phyloP scores from a whole-genome alignment of 2,113 vertebrate genomes.

The Python bivittatus region DNA sequence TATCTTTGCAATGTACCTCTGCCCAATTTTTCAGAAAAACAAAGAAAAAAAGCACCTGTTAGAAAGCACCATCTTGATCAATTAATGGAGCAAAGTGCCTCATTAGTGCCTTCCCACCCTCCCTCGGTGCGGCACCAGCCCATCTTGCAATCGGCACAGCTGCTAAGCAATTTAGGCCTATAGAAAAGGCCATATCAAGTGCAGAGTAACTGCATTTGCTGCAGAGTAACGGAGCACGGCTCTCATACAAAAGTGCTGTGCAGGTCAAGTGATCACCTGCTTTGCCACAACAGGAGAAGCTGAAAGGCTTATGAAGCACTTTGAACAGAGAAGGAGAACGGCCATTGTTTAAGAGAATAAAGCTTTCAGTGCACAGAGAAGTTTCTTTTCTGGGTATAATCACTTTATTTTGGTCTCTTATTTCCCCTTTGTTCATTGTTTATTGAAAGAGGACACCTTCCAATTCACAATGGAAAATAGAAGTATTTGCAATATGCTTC shows the following conservation, averaged over 20 bases:
- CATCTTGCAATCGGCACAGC: slow-evolving; percentile 6
- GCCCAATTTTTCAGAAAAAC: neutral
- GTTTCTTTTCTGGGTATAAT: slow-evolving; percentile 11
- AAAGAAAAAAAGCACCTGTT: neutral
- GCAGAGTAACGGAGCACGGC: neutral
- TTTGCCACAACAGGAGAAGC: slow-evolving; percentile 13
- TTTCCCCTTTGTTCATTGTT: neutral
- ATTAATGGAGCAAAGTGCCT: slow-evolving; percentile 27
- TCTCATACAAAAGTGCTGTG: slow-evolving; percentile 13
- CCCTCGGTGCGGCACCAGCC: neutral
- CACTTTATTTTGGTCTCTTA: neutral
- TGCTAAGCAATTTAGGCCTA: slow-evolving; percentile 16
- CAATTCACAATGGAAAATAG: neutral
- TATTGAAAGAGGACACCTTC: neutral
- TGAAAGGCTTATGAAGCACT: slow-evolving; percentile 12
- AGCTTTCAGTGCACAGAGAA: slow-evolving; percentile 11
- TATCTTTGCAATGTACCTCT: slow-evolving; percentile 1
- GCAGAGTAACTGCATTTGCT: slow-evolving; percentile 9
- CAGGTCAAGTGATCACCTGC: slow-evolving; percentile 22
- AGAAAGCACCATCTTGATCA: neutral
- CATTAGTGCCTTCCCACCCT: slow-evolving; percentile 8
- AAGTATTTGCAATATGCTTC: neutral
- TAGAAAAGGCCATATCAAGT: slow-evolving; percentile 8
- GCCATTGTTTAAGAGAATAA: slow-evolving; percentile 17
- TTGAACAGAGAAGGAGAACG: neutral